Base-by-base conservation (phyloP, 2,113 vertebrate genomes). In the Serilophus lunatus region DNA sequence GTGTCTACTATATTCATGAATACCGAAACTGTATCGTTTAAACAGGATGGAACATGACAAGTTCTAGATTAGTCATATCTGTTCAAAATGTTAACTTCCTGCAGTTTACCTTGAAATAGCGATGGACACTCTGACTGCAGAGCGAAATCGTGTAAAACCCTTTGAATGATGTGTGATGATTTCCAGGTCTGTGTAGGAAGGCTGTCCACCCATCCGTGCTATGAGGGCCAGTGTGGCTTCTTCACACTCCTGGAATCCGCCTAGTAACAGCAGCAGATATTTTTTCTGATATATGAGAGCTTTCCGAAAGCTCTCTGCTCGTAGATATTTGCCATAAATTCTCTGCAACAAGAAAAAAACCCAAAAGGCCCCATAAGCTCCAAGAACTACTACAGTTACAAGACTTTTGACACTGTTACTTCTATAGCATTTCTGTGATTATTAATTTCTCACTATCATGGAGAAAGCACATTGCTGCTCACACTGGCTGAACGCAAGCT, bases 251-350 rank as follows among this genome's bases (percentile, higher is more conserved):
- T 99, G 99, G 97, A 99, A 99, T 2, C 99, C 99, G 0, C 99
- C 99, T 25, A 99, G 97, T 82, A 99, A 97, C 76, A 99, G 98
- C 97, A 99, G 98, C 96, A 99, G 97, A 22, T 99, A 99, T 86
- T 99, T 99, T 92, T 99, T 99, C 98, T 99, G 99, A 95, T 99
- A 99, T 90, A 99, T 98, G 40, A 99, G 98, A 40, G 99, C 99
- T 96, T 99, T 99, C 77, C 99, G 98, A 93, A 99, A 99, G 92
- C 99, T 99, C 96, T 99, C 99, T 19, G 99, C 98, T 44, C 99
- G 98, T 81, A 99, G 97, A 89, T 99, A 99, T 93, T 98, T 99
- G 45, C 99, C 98, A 80, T 99, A 99, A 94, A 99, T 98, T 95
- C 98, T 99, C 99, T 99, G 89, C 23, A 93, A 81, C 4, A 90